Conservation (phyloP, 2,113 vertebrate species). For the Polypterus bichir region DNA sequence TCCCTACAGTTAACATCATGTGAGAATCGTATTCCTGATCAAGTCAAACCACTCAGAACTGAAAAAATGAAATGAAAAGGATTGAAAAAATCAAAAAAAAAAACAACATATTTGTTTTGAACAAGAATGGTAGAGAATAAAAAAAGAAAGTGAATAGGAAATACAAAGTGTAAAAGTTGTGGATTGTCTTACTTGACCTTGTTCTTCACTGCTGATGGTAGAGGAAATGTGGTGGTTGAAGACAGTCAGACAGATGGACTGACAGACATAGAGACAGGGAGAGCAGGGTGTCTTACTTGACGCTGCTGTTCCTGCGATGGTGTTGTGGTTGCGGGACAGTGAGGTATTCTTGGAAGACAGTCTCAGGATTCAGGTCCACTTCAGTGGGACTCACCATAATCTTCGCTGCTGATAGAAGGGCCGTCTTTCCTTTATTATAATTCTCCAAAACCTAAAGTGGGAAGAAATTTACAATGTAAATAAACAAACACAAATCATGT, state of each 20-base stretch:
- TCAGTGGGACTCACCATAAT: conserved; percentile 98
- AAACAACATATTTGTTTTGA: too few species aligned
- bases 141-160: too few species aligned
- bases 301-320: conserved; percentile 78
- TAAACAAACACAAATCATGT: not conserved
- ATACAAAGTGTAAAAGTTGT: too few species aligned
- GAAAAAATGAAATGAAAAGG: too few species aligned
- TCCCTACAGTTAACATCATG: too few species aligned
- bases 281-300: conserved; percentile 57
- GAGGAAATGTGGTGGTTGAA: conserved; percentile 9
- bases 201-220: too few species aligned
- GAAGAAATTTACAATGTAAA: not conserved
- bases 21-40: too few species aligned
- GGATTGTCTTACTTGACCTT: too few species aligned
- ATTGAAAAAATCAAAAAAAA: too few species aligned
- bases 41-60: too few species aligned
- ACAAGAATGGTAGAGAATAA: too few species aligned
- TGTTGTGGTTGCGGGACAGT: conserved; percentile 39
- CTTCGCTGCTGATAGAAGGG: conserved; percentile 89
- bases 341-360: conserved; percentile 71
- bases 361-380: conserved; percentile 88
- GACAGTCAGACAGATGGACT: conserved; percentile 8
- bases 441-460: conserved; percentile 81
- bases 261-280: conserved; percentile 14
- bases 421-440: conserved; percentile 96